phyloP scores from a whole-genome alignment of 2,797 vertebrate species.

The Molossus alvarezi region DNA sequence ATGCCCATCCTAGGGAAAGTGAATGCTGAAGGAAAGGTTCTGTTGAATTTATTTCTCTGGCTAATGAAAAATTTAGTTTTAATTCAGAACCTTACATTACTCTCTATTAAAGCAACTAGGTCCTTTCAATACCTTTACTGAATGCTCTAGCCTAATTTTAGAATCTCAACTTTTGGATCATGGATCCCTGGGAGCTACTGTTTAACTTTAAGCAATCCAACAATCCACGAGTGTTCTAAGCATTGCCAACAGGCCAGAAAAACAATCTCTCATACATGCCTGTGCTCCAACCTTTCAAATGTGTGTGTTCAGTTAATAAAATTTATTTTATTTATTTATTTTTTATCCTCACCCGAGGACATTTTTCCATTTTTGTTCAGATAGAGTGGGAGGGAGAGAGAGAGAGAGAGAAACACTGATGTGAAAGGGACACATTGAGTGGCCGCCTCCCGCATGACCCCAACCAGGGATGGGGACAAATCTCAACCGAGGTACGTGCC shows the following conservation, averaged over 20 bases:
- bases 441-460: no score
- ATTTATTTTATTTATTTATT: not conserved
- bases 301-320: not conserved
- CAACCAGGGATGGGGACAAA: no score
- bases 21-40: not conserved
- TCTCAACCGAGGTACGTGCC: no score
- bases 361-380: no score
- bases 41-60: not conserved
- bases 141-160: slow-evolving; percentile 33
- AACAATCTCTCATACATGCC: not conserved
- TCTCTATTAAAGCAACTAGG: not conserved
- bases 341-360: no score
- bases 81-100: not conserved
- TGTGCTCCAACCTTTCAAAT: not conserved
- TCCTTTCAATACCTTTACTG: not conserved
- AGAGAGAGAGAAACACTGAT: no score
- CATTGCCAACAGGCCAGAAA: not conserved
- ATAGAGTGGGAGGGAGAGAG: no score
- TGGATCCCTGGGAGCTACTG: not conserved
- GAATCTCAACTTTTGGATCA: slow-evolving; percentile 1
- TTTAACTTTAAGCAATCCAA: not conserved
- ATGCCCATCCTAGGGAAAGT: not conserved
- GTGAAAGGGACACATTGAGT: no score
- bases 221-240: not conserved
- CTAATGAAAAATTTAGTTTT: slow-evolving; percentile 17